A percentile compares a stretch with the other conserved stretches of the same genome.
Evolutionary conservation across 2,113 vertebrate species (phyloP).

Genomic region (Notarius lentiginosus): DNA sequence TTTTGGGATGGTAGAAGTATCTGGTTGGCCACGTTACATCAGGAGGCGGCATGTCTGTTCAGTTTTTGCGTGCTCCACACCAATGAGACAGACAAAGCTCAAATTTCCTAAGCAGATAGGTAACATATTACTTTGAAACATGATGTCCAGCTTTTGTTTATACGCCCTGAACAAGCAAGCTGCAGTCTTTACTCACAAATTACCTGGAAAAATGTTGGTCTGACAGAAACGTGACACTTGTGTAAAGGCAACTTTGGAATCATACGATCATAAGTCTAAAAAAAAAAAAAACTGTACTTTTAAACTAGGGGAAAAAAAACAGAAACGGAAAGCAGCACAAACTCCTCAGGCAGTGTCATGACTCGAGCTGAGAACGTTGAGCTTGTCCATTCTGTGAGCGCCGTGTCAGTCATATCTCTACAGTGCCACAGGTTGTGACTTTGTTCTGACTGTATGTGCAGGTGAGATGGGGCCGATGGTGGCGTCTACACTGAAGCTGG

Average conservation of each 20-base stretch:
- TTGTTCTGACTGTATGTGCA: slow-evolving; percentile 54
- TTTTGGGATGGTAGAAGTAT: too few relatives aligned
- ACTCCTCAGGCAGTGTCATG: background rate
- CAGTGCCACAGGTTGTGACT: background rate
- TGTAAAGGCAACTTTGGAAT: background rate
- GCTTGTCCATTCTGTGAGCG: background rate
- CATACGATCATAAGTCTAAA: background rate
- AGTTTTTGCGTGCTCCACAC: too few relatives aligned
- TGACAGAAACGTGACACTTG: background rate
- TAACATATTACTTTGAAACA: too few relatives aligned
- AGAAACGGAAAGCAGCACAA: background rate
- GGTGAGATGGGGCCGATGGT: slow-evolving; percentile 97
- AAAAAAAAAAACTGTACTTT: background rate
- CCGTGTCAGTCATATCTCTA: background rate
- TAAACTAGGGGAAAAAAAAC: background rate
- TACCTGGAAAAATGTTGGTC: background rate
- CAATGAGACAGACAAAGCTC: too few relatives aligned
- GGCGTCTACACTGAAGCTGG: slow-evolving; percentile 91
- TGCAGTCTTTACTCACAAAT: background rate
- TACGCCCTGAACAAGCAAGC: too few relatives aligned
- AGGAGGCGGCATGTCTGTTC: too few relatives aligned
- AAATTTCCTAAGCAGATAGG: too few relatives aligned
- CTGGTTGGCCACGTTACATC: too few relatives aligned
- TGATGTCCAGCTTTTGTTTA: too few relatives aligned
- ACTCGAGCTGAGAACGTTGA: background rate